Percentiles rank a stretch among this genome's conserved stretches.
phyloP scores from a whole-genome alignment of 2,797 vertebrate species.

The Gymnoscopelus braueri region DNA sequence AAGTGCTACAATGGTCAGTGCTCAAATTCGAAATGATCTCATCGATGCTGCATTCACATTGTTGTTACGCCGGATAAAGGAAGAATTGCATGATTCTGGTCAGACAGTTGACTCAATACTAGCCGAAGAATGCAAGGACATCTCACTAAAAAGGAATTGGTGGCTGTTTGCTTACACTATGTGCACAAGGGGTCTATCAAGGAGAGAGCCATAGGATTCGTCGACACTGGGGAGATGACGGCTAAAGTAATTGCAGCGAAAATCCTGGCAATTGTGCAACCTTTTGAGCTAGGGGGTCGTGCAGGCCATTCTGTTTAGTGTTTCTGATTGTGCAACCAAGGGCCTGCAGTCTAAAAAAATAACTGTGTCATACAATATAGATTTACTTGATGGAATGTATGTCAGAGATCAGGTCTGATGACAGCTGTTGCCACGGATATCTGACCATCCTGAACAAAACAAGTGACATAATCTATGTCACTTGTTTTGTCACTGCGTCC shows the following conservation, averaged over 20 bases:
- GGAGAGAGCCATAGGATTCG: not conserved
- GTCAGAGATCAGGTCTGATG: no score
- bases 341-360: no score
- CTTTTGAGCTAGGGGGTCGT: not conserved
- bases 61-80: not conserved
- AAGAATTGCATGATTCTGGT: not conserved
- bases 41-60: slow-evolving; percentile 1
- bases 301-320: no score
- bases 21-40: slow-evolving; percentile 4
- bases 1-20: not conserved
- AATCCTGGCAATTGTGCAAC: not conserved
- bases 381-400: no score
- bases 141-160: not conserved
- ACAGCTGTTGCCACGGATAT: no score
- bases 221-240: not conserved
- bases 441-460: no score
- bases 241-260: slow-evolving; percentile 2
- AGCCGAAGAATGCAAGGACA: not conserved
- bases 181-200: slow-evolving; percentile 4
- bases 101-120: not conserved
- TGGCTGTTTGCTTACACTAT: slow-evolving; percentile 7
- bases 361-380: no score
- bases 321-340: no score
- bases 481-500: no score
- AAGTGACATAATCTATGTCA: no score